Evolutionary conservation across 2,113 vertebrate species (phyloP).

Genomic region (Oncorhynchus masou): DNA sequence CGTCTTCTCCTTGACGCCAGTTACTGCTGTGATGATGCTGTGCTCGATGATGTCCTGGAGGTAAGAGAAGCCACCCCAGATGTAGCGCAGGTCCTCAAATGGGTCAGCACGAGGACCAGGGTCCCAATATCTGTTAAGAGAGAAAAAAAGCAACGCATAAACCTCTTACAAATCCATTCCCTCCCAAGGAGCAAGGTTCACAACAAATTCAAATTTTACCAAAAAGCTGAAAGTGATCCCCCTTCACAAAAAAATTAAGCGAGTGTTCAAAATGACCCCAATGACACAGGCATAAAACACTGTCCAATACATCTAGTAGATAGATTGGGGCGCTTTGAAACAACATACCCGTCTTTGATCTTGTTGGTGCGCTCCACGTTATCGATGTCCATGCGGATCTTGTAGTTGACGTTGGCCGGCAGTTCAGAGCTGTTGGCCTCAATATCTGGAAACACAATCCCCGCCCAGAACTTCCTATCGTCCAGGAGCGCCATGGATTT

Average conservation of each 20-base stretch:
- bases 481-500: constrained; percentile 88
- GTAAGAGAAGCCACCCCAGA: constrained; percentile 96
- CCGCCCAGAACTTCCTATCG: constrained; percentile 95
- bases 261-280: neutral
- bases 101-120: constrained; percentile 96
- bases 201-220: too few species aligned
- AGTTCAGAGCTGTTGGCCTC: constrained; percentile 74
- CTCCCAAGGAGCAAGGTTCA: too few species aligned
- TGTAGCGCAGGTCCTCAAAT: constrained; percentile 95
- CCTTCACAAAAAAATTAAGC: neutral
- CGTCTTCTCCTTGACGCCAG: constrained; percentile 84
- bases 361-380: constrained; percentile 98
- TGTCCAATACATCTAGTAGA: neutral
- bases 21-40: constrained; percentile 86
- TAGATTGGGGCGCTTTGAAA: neutral
- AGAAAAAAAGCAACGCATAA: neutral
- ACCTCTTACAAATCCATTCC: too few species aligned
- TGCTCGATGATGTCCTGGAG: constrained; percentile 94
- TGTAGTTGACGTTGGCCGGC: constrained; percentile 87
- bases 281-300: neutral
- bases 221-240: neutral
- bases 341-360: constrained; percentile 91
- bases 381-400: constrained; percentile 99
- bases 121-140: constrained; percentile 89
- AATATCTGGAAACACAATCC: constrained; percentile 86